phyloP scores from a whole-genome alignment of 2,888 invertebrate species.

The Lasioglossum pauxillum region DNA sequence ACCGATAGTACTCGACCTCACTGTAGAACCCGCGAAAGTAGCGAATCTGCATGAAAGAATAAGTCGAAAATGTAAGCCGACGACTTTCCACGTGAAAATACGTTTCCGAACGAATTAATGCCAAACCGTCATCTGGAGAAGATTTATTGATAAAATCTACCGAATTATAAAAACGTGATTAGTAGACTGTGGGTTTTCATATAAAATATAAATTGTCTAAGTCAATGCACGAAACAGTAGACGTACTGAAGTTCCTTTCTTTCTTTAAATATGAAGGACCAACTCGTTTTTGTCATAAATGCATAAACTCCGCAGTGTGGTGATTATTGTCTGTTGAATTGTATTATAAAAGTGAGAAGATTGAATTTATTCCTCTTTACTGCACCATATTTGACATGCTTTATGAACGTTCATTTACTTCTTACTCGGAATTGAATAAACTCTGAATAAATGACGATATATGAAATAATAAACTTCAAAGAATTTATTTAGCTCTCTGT shows the following conservation, averaged over 20 bases:
- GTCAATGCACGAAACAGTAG: not conserved
- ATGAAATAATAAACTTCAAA: not conserved
- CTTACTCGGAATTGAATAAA: not conserved
- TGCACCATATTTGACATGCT: not conserved
- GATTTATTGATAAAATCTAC: not conserved
- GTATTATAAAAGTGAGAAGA: not conserved
- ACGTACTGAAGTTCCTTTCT: not conserved
- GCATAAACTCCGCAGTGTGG: not conserved
- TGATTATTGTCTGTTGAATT: not conserved
- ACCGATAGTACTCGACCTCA: not conserved
- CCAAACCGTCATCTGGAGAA: too few species aligned
- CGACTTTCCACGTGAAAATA: not conserved
- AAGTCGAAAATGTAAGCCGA: not conserved
- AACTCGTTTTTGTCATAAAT: not conserved
- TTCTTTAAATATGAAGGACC: accelerated
- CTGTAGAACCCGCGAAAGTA: not conserved
- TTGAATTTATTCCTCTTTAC: not conserved
- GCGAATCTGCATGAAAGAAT: conserved; percentile 1
- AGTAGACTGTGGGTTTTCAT: not conserved
- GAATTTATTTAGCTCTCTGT: not conserved
- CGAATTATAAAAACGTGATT: not conserved
- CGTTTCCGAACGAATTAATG: not conserved
- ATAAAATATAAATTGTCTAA: not conserved
- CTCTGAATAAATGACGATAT: not conserved
- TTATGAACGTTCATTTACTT: too few species aligned